Evolutionary conservation across 2,888 invertebrate species (phyloP).

Genomic region (Masnerella sp.): DNA sequence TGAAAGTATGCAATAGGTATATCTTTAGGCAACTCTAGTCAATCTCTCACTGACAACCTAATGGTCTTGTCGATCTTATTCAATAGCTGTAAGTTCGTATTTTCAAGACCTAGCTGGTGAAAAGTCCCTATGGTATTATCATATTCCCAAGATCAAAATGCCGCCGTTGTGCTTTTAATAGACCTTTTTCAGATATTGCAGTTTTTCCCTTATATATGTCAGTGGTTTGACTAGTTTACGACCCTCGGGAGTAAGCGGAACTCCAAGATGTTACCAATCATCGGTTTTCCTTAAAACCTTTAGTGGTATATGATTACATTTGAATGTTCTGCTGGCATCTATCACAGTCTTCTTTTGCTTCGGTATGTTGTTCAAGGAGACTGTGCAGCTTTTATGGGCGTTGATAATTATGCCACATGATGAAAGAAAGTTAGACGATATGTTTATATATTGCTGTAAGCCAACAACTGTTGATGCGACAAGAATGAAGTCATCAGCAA

Average conservation of each 20-base stretch:
- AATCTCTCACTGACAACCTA: conserved; percentile 63
- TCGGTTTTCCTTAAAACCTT: conserved; percentile 61
- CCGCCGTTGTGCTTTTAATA: too few relatives aligned
- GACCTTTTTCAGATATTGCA: too few relatives aligned
- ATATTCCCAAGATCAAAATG: too few relatives aligned
- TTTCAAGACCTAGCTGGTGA: conserved; percentile 1
- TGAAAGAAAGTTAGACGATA: too few relatives aligned
- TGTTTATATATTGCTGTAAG: too few relatives aligned
- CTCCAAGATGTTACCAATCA: conserved; percentile 51
- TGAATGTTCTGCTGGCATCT: conserved; percentile 10
- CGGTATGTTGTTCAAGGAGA: conserved; percentile 66
- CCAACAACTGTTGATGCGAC: conserved; percentile 1
- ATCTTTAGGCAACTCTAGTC: conserved; percentile 69
- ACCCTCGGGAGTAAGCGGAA: conserved; percentile 41
- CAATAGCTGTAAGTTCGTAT: not conserved
- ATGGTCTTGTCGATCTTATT: conserved; percentile 60
- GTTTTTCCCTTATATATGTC: too few relatives aligned
- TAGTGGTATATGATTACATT: conserved; percentile 22
- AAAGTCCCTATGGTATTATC: too few relatives aligned
- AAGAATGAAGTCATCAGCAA: conserved; percentile 10
- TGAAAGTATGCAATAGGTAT: conserved; percentile 68
- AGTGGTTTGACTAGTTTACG: not conserved
- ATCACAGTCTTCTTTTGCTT: conserved; percentile 39
- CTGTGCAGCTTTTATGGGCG: conserved; percentile 65
- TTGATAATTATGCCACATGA: conserved; percentile 63